Evolutionary conservation across 1,140 invertebrate species (phyloP).

Genomic region (Diuraphis noxia): DNA sequence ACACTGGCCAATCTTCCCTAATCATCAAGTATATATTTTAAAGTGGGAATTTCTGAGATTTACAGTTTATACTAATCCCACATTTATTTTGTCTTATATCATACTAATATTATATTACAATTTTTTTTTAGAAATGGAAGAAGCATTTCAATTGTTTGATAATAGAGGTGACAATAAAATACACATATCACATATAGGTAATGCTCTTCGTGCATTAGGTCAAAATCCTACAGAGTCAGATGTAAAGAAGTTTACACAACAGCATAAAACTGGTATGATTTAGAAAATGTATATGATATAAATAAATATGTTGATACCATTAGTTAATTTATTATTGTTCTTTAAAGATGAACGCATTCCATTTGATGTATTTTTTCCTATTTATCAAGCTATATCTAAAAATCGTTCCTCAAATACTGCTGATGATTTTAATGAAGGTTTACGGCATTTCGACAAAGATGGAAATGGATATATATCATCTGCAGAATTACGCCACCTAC

Average conservation of each 20-base stretch:
- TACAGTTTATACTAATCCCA: neutral
- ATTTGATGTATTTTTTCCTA: slow-evolving; percentile 98
- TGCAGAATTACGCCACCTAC: slow-evolving; percentile 93
- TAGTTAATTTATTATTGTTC: neutral
- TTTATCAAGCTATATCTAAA: slow-evolving; percentile 94
- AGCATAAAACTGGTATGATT: slow-evolving; percentile 74
- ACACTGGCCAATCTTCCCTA: neutral
- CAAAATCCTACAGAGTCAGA: slow-evolving; percentile 99
- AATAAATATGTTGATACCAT: neutral
- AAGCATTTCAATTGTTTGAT: slow-evolving; percentile 96
- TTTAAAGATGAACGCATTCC: slow-evolving; percentile 92
- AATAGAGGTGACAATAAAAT: slow-evolving; percentile 98
- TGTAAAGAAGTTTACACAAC: slow-evolving; percentile 93
- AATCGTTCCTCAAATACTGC: slow-evolving; percentile 87
- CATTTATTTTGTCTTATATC: neutral
- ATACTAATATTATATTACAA: neutral
- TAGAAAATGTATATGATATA: neutral
- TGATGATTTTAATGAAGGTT: slow-evolving; percentile 95
- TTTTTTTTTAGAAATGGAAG: slow-evolving; percentile 81
- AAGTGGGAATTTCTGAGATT: neutral
- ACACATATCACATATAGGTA: slow-evolving; percentile 92
- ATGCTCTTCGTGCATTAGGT: slow-evolving; percentile 93
- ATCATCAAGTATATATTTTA: slow-evolving; percentile 33
- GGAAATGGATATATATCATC: slow-evolving; percentile 97
- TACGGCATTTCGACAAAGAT: slow-evolving; percentile 98